Evolutionary conservation across 2,888 invertebrate species (phyloP), one percentile per base, ranked within the genome.

Genomic region (Nymphalis urticae): DNA sequence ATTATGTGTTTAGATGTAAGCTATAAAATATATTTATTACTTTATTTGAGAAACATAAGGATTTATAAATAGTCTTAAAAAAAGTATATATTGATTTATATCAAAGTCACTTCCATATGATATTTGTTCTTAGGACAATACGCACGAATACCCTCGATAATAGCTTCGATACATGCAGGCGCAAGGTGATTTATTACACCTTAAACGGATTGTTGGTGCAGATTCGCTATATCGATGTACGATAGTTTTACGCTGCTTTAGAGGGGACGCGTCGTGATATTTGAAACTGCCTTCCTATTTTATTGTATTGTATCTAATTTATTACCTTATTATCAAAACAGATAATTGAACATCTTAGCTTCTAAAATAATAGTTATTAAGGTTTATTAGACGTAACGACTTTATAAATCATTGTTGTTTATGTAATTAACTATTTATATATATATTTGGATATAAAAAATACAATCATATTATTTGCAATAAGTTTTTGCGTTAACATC

Each of bases 111-210:
- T 62, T 66, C 66, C 48, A 56, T 24, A n/a, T 36, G 5, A 24
- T 21, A 19, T 27, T 24, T 56, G 48, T 66, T 56, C 70, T 64
- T 60, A 70, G 76, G 77, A 79, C 79, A 80, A 77, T 80, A 81
- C 87, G 88, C 86, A 87, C 82, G 88, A 79, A 84, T 86, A 81
- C 71, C 66, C 86, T 72, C 82, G 82, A 82, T 88, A 89, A 89
- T 88, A 83, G 84, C 77, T 73, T 80, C 78, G 82, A 85, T 85
- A 85, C 77, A 79, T 70, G 75, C 73, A 78, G 80, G 78, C 77
- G 75, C 73, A 68, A 78, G 82, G 86, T 90, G 89, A 91, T 90
- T 89, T 90, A 91, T 90, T 85, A 83, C 84, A 82, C 84, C 85
- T 85, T 88, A 89, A 89, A 88, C 83, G 87, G 86, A 89, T 90